Evolutionary conservation across 92 coral and sea anemone species (phyloP).

Genomic region (Virgularia gustaviana): DNA sequence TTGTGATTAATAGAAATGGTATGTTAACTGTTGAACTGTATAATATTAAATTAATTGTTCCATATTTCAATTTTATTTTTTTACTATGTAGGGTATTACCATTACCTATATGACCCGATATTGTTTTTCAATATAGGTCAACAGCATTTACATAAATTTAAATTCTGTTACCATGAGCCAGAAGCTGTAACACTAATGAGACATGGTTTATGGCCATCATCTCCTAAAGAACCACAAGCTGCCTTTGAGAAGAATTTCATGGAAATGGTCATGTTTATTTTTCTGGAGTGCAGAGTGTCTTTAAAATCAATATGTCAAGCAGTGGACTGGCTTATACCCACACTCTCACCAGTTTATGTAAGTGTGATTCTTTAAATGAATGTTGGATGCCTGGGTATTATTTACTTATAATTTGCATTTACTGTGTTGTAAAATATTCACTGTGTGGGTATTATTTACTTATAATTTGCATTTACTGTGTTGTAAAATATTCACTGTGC

Average conservation of each 20-base stretch:
- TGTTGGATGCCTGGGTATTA: neutral
- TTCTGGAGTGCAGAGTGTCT: conserved; percentile 54
- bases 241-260: conserved; percentile 52
- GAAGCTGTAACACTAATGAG: conserved; percentile 40
- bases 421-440: neutral
- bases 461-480: neutral
- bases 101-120: too few species aligned
- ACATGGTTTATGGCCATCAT: conserved; percentile 56
- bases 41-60: too few species aligned
- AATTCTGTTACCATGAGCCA: conserved; percentile 50
- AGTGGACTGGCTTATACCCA: conserved; percentile 51
- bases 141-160: conserved; percentile 41
- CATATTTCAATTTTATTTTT: too few species aligned
- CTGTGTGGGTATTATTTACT: too few species aligned
- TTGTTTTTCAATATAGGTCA: conserved; percentile 16
- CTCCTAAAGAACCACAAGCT: conserved; percentile 56
- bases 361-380: neutral
- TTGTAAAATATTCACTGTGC: neutral
- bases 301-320: conserved; percentile 42
- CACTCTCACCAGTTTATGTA: conserved; percentile 47
- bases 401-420: neutral
- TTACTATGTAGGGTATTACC: too few species aligned
- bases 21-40: too few species aligned
- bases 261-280: conserved; percentile 30
- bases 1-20: too few species aligned